phyloP scores from a whole-genome alignment of 1,140 invertebrate genomes.

The Anoplophora glabripennis region DNA sequence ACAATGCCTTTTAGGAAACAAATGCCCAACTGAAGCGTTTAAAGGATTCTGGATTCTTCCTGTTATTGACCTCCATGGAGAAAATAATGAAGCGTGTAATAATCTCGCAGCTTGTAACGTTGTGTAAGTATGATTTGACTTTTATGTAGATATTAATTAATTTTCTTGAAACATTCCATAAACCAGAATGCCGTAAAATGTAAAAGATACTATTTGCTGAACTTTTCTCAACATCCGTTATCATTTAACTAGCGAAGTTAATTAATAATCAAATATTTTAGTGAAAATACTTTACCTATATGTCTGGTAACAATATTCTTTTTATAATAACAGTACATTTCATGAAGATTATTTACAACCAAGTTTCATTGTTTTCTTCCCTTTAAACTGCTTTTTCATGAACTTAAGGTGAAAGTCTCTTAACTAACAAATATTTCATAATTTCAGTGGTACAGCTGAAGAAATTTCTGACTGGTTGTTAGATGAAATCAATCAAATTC shows the following conservation, averaged over 20 bases:
- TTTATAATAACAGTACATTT: neutral
- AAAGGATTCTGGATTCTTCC: slow-evolving; percentile 63
- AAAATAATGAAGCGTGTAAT: slow-evolving; percentile 53
- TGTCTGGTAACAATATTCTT: too few species aligned
- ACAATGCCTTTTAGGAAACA: slow-evolving; percentile 58
- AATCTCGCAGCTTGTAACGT: slow-evolving; percentile 60
- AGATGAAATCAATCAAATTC: slow-evolving; percentile 23
- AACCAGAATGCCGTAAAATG: too few species aligned
- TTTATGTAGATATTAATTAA: too few species aligned
- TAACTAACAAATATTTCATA: neutral
- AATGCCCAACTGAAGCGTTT: slow-evolving; percentile 61
- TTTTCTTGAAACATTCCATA: too few species aligned
- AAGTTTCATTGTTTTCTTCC: neutral
- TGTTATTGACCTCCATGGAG: slow-evolving; percentile 59
- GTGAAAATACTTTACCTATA: too few species aligned
- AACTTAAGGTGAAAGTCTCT: neutral
- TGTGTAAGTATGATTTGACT: slow-evolving; percentile 45
- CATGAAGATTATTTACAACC: neutral
- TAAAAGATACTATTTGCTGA: too few species aligned
- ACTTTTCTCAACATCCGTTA: too few species aligned
- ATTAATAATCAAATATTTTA: too few species aligned
- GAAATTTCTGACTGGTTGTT: slow-evolving; percentile 35
- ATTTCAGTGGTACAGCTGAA: slow-evolving; percentile 26
- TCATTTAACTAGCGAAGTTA: too few species aligned
- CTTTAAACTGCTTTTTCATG: neutral